Base-by-base conservation (phyloP, 2,797 vertebrate genomes). In the Toxotes lorentzi region DNA sequence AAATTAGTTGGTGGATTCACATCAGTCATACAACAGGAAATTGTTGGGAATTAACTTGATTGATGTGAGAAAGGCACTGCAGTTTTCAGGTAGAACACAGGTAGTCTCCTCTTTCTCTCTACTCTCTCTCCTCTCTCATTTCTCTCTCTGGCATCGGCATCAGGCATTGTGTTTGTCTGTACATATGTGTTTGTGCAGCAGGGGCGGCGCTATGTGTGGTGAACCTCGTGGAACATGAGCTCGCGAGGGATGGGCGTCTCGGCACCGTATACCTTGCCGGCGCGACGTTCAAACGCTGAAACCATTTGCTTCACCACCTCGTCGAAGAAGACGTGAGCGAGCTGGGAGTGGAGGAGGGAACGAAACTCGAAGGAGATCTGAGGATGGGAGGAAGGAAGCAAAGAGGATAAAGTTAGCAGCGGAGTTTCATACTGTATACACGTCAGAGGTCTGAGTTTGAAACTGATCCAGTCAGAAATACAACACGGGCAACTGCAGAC, bases 231-330 rank as follows among this genome's bases (percentile, higher is more conserved):
- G 85, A 98, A 94, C 97, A 98, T 98, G 61, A 98, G 94, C 88
- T 98, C 97, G 0, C 95, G 97, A 14, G 98, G 98, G 91, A 99
- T 97, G 79, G 16, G 89, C 21, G 97, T 99, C 95, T 98, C 97
- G 0, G 96, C 95, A 13, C 98, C 97, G 0, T 97, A 96, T 1
- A 97, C 60, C 60, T 94, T 95, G 86, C 93, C 84, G 4, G 97
- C 97, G 56, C 96, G 96, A 38, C 95, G 95, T 89, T 99, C 97
- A 66, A 99, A 99, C 2, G 97, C 97, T 0, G 96, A 94, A 2
- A 99, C 97, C 96, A 97, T 99, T 93, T 98, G 97, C 91, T 99
- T 99, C 69, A 99, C 97, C 66, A 99, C 97, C 94, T 99, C 96
- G 21, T 99, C 98, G 4, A 99, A 99, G 94, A 99, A 99, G 7